phyloP scores from a whole-genome alignment of 2,797 vertebrate genomes.

The Acanthiza pusilla region DNA sequence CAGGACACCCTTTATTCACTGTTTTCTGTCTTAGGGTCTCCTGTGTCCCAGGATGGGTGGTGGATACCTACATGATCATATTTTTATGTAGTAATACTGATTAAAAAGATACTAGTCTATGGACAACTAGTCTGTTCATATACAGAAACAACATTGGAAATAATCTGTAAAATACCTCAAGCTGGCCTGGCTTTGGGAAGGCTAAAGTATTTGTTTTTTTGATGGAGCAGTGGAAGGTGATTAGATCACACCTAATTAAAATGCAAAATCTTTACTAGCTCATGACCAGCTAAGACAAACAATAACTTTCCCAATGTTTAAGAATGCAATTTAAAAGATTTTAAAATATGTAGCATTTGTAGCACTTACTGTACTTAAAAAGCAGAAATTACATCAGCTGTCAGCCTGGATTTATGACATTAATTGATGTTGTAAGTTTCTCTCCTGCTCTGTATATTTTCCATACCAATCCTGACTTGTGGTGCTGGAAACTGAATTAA shows the following conservation, averaged over 20 bases:
- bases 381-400: neutral
- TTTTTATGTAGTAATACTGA: neutral
- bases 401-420: neutral
- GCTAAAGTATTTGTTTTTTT: neutral
- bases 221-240: constrained; percentile 31
- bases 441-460: neutral
- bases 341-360: constrained; percentile 21
- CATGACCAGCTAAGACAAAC: neutral
- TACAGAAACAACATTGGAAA: neutral
- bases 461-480: neutral
- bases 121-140: neutral
- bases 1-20: neutral
- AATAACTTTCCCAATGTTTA: constrained; percentile 27
- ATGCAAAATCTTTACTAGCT: constrained; percentile 21
- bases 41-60: neutral
- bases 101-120: neutral
- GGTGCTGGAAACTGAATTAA: neutral
- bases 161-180: neutral
- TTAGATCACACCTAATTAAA: constrained; percentile 65
- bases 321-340: neutral
- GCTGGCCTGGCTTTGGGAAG: constrained; percentile 18
- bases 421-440: neutral
- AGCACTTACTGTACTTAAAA: neutral
- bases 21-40: neutral
- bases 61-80: neutral